Base-by-base conservation (phyloP, 2,113 vertebrate species). In the Aegithalos caudatus region DNA sequence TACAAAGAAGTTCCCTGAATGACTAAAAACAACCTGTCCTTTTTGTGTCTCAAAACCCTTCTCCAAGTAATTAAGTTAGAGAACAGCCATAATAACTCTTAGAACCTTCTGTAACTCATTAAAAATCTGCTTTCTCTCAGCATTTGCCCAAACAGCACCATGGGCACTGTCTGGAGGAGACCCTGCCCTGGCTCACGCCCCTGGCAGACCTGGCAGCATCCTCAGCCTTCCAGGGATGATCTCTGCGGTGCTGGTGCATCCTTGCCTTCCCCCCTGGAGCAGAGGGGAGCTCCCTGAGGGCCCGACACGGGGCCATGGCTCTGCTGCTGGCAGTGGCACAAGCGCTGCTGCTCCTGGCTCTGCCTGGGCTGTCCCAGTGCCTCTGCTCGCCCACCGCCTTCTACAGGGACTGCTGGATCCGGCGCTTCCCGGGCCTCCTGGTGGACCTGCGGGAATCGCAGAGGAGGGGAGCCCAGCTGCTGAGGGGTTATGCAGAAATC, bases 381-480 rank as follows among this genome's bases (percentile, higher is more conserved):
- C 97, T 98, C 70, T 99, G 99, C 97, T 98, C 98, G 2, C 98
- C 99, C 51, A 98, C 98, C 0, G 83, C 97, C 3, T 99, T 99
- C 64, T 99, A 99, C 79, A 98, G 98, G 72, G 98, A 98, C 97
- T 99, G 99, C 97, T 99, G 99, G 99, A 99, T 99, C 77, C 98
- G 98, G 28, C 98, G 98, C 31, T 99, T 99, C 88, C 99, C 99
- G 0, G 99, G 99, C 1, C 95, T 99, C 14, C 97, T 97, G 15
- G 66, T 99, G 45, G 98, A 99, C 44, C 84, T 99, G 40, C 98
- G 97, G 88, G 98, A 98, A 28, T 99, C 99, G 0, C 98, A 98
- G 97, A 96, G 97, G 88, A 98, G 97, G 92, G 99, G 99, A 31
- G 99, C 99, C 14, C 98, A 95, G 79, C 92, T 99, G 33, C 81